A percentile compares a stretch with the other conserved stretches of the same genome.
Conservation (phyloP, 2,797 vertebrate species). For the Myripristis murdjan region DNA sequence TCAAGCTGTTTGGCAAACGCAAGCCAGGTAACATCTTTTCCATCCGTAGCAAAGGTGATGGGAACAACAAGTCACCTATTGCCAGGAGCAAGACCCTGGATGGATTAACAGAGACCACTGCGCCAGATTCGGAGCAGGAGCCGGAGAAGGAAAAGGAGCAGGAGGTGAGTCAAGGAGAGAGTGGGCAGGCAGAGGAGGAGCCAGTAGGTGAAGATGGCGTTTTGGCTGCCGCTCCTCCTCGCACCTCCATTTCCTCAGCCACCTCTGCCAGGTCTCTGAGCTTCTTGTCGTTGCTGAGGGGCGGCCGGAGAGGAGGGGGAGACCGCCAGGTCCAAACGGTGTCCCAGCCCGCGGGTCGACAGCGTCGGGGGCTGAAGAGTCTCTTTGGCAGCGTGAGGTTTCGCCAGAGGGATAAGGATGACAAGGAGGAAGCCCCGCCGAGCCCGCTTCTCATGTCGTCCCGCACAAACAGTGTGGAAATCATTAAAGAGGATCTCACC, state of each 20-base stretch:
- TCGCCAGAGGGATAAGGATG: constrained; percentile 88
- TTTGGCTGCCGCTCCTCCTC: constrained; percentile 68
- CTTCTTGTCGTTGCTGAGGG: constrained; percentile 92
- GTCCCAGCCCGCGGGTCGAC: constrained; percentile 87
- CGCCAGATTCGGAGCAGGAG: constrained; percentile 73
- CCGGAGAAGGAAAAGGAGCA: constrained; percentile 74
- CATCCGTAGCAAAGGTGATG: constrained; percentile 91
- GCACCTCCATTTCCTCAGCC: constrained; percentile 87
- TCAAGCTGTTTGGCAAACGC: constrained; percentile 96
- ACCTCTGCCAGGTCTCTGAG: constrained; percentile 91
- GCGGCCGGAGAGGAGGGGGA: constrained; percentile 82
- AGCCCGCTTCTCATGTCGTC: constrained; percentile 87
- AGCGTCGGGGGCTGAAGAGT: constrained; percentile 91
- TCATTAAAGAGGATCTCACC: constrained; percentile 87
- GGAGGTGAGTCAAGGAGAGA: constrained; percentile 71
- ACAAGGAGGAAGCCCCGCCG: constrained; percentile 81
- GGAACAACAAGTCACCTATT: constrained; percentile 88
- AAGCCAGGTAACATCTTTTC: constrained; percentile 95
- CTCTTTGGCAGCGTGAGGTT: constrained; percentile 93
- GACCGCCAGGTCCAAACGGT: constrained; percentile 87
- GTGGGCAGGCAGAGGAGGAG: constrained; percentile 84
- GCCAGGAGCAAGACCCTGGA: constrained; percentile 91
- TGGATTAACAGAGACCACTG: constrained; percentile 89
- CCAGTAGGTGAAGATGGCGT: constrained; percentile 73
- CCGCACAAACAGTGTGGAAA: constrained; percentile 87